Conservation (phyloP, 35 echinoderm and acorn worm genomes). For the Ptychodera flava region DNA sequence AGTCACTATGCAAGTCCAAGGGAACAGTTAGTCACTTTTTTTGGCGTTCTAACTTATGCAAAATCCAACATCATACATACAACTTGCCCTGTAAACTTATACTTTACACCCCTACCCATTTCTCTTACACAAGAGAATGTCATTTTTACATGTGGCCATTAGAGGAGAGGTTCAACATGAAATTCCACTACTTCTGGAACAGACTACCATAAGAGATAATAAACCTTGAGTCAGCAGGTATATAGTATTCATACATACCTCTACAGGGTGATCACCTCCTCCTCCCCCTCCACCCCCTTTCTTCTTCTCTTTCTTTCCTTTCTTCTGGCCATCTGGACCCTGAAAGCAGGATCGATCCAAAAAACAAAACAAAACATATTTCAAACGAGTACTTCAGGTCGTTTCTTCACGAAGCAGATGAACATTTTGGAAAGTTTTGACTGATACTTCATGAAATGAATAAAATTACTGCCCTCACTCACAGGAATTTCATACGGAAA, state of each 20-base stretch:
- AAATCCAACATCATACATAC: too few relatives aligned
- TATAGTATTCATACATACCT: too few relatives aligned
- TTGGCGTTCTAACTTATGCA: too few relatives aligned
- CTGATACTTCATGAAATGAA: background rate
- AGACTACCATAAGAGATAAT: too few relatives aligned
- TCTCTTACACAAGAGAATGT: too few relatives aligned
- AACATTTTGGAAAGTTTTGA: background rate
- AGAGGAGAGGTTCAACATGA: too few relatives aligned
- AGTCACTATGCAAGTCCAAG: background rate
- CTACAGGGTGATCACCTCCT: background rate
- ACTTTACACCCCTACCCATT: too few relatives aligned
- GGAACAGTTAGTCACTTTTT: too few relatives aligned
- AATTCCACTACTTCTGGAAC: too few relatives aligned
- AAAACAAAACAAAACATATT: slow-evolving; percentile 8
- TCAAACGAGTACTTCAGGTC: background rate
- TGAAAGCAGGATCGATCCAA: slow-evolving; percentile 5
- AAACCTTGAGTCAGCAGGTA: too few relatives aligned
- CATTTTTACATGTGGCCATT: too few relatives aligned
- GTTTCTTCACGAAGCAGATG: background rate
- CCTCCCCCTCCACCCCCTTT: slow-evolving; percentile 5
- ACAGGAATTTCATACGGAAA: background rate
- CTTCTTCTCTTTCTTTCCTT: slow-evolving; percentile 26
- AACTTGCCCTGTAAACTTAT: too few relatives aligned
- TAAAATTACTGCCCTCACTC: background rate
- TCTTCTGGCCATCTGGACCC: background rate